Base-by-base conservation (phyloP, 2,797 vertebrate species). In the Antrozous pallidus region DNA sequence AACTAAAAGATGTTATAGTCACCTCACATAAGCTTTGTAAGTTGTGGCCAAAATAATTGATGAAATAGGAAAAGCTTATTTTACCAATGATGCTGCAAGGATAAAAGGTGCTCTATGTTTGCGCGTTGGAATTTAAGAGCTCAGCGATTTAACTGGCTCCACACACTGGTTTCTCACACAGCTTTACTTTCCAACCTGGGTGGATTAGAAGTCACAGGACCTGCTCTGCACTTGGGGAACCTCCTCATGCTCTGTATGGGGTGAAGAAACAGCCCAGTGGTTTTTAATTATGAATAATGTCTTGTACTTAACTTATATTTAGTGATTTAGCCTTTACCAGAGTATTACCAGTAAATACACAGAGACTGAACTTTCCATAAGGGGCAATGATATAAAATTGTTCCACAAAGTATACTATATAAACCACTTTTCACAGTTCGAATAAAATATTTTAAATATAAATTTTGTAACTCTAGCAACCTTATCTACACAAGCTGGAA, bases 341-440 rank as follows among this genome's bases (percentile, higher is more conserved):
- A 86, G 80, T 92, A 8, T 69, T 79, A 26, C 31, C 78, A 89
- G 94, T 93, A 96, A 96, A 94, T 75, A 88, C 18, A 7, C 74
- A 86, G 81, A 96, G 75, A 84, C 8, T 0, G 28, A 96, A 94
- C 80, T 88, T 79, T 90, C 0, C 0, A 6, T 92, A 89, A 67
- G 0, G 3, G 95, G 91, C 45, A 96, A 94, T 78, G 58, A 95
- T 90, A 95, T 70, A 97, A 97, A 96, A 97, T 96, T 61, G 5
- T 95, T 94, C 89, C 90, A 94, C 96, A 93, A 97, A 95, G 92
- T 81, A 71, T 74, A 97, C 95, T 95, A 79, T 83, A 97, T 28
- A 96, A 96, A 94, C 80, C 63, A 84, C 77, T 97, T 97, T 97
- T 98, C 96, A 98, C 97, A 97, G 96, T 91, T 98, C 94, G 33